These are phyloP conservation scores for Pseudomyrmex flavicornis DNA, from an alignment of 1,140 invertebrate species.

Conservation along the genomic window DNA sequence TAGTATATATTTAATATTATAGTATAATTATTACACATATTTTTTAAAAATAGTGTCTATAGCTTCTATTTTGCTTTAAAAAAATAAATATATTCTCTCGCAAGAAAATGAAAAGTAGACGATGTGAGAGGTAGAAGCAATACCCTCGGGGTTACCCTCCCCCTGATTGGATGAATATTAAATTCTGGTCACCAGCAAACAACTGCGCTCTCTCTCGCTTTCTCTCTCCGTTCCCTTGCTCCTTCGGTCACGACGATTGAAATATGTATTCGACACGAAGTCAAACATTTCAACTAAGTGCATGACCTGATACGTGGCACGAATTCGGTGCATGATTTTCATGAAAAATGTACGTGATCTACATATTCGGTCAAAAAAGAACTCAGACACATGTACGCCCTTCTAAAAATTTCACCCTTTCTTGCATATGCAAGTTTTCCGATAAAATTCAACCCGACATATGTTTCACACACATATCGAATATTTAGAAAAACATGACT, in stretches of 20 bases:
- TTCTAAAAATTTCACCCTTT: slow-evolving; percentile 8
- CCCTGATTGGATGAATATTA: slow-evolving; percentile 83
- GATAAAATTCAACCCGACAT: slow-evolving; percentile 21
- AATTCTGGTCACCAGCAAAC: slow-evolving; percentile 82
- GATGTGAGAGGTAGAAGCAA: slow-evolving; percentile 62
- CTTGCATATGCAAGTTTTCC: slow-evolving; percentile 43
- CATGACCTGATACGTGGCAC: slow-evolving; percentile 75
- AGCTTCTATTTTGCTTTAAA: slow-evolving; percentile 42
- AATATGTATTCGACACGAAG: slow-evolving; percentile 81
- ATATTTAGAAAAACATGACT: neutral
- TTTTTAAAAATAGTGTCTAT: no score
- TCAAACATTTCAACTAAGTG: slow-evolving; percentile 79
- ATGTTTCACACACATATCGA: neutral
- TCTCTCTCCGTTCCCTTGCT: slow-evolving; percentile 53
- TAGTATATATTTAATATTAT: neutral
- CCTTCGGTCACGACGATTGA: slow-evolving; percentile 79
- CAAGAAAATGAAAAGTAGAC: slow-evolving; percentile 54
- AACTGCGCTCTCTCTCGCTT: slow-evolving; percentile 68
- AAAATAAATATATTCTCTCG: slow-evolving; percentile 74
- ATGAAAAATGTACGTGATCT: slow-evolving; percentile 47
- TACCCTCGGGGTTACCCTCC: slow-evolving; percentile 69
- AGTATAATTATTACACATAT: no score
- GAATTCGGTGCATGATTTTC: slow-evolving; percentile 76
- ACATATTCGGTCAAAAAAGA: slow-evolving; percentile 22
- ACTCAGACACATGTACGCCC: neutral